These are phyloP conservation scores for Mesorhabditis spiculigera DNA, from an alignment of 2,888 invertebrate species.

Conservation along the genomic window DNA sequence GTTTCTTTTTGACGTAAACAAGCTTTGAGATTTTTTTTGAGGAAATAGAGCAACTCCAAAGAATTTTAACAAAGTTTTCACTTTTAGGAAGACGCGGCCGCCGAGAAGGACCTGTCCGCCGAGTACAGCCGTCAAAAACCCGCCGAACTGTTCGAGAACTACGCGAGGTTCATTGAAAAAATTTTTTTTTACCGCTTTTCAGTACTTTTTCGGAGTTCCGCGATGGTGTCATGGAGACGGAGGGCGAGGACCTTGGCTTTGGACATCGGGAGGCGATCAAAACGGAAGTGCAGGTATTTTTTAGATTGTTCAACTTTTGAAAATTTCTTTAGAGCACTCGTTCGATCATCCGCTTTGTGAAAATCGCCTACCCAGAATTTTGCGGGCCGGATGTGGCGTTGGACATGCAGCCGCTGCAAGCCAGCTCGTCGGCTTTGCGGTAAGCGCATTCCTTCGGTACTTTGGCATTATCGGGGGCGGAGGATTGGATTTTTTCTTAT, in stretches of 20 bases:
- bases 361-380: conserved; percentile 44
- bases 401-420: conserved; percentile 20
- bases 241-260: not conserved
- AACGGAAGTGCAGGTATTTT: not conserved
- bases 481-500: too few species aligned
- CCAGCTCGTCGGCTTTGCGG: not conserved
- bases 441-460: too few species aligned
- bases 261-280: not conserved
- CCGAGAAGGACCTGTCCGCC: not conserved
- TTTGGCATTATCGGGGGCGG: too few species aligned
- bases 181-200: not conserved
- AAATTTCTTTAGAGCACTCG: conserved; percentile 24
- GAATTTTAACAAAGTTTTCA: too few species aligned
- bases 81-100: not conserved
- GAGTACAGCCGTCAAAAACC: not conserved
- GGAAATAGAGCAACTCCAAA: too few species aligned
- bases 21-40: too few species aligned
- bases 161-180: not conserved
- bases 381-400: conserved; percentile 25
- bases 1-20: too few species aligned
- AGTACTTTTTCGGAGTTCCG: not conserved
- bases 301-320: too few species aligned
- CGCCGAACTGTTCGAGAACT: not conserved
- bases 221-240: not conserved
- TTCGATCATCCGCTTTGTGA: conserved; percentile 42